Evolutionary conservation across 2,113 vertebrate genomes (phyloP).

Genomic region (Diphyllodes magnificus): DNA sequence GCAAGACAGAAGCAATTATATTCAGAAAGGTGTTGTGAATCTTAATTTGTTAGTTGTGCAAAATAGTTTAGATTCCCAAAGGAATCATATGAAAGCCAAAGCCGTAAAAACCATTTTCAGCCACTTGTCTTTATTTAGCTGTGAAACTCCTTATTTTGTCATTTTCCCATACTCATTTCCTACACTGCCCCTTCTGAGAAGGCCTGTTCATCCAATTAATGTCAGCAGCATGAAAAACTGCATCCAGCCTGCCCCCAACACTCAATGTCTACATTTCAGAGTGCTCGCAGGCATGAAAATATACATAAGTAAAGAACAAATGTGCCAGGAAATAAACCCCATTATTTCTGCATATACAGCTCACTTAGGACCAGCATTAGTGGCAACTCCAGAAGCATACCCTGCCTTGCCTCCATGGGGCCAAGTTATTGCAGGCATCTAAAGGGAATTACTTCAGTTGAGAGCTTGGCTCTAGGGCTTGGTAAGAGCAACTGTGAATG

Average conservation of each 20-base stretch:
- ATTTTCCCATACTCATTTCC: constrained; percentile 1
- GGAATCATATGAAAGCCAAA: constrained; percentile 14
- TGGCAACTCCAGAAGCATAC: neutral
- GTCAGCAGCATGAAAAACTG: constrained; percentile 20
- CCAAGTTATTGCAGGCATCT: neutral
- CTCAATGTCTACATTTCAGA: neutral
- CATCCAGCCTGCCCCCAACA: neutral
- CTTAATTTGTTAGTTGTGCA: constrained; percentile 11
- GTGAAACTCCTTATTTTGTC: constrained; percentile 21
- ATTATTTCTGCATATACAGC: neutral
- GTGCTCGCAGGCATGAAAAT: constrained; percentile 3
- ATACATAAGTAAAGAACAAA: neutral
- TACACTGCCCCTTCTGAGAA: constrained; percentile 23
- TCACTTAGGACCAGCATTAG: neutral
- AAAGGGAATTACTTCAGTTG: neutral
- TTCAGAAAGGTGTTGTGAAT: constrained; percentile 23
- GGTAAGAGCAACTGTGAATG: neutral
- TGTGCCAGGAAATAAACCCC: neutral
- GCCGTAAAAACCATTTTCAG: constrained; percentile 15
- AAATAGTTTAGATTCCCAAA: constrained; percentile 1
- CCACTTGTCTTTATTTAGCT: constrained; percentile 32
- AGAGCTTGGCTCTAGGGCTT: neutral
- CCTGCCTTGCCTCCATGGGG: neutral
- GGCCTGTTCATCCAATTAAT: constrained; percentile 37
- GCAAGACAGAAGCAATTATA: constrained; percentile 19